These are phyloP conservation scores for Halisarca cf. caerulea DNA, from an alignment of 37 sponge, comb jelly and placozoan genomes.

Conservation along the genomic window DNA sequence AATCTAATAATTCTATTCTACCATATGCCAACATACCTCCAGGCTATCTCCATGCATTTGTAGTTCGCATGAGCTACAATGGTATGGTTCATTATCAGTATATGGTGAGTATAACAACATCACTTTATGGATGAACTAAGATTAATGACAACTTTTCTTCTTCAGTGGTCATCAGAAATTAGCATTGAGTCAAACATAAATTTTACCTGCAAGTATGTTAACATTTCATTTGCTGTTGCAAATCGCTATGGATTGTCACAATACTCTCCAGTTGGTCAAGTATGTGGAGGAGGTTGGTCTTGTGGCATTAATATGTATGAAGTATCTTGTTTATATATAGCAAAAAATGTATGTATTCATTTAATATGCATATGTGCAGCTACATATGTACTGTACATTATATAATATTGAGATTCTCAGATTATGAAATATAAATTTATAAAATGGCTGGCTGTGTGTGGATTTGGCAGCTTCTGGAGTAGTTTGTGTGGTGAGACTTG, in stretches of 20 bases:
- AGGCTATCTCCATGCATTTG: not conserved
- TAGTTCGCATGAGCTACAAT: not conserved
- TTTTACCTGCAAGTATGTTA: conserved; percentile 5
- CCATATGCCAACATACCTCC: no score
- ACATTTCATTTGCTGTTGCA: conserved; percentile 17
- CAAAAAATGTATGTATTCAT: not conserved
- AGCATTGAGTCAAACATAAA: not conserved
- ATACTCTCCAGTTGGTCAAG: not conserved
- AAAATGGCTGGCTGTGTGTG: no score
- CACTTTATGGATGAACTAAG: no score
- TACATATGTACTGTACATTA: not conserved
- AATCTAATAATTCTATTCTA: no score
- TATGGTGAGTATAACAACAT: conserved; percentile 15
- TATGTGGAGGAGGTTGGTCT: conserved; percentile 25
- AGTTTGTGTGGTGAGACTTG: no score
- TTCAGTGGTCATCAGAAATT: not conserved
- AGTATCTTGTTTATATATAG: not conserved
- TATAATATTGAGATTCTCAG: no score
- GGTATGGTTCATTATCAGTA: not conserved
- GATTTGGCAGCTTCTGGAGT: no score
- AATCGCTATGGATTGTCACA: conserved; percentile 17
- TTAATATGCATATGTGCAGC: not conserved
- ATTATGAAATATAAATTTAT: no score
- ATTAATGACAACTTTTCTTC: not conserved
- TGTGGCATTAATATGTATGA: not conserved